A percentile compares a stretch with the other conserved stretches of the same genome.
These are phyloP conservation scores for Diachasma alloeum DNA, from an alignment of 1,140 invertebrate species.

Conservation along the genomic window DNA sequence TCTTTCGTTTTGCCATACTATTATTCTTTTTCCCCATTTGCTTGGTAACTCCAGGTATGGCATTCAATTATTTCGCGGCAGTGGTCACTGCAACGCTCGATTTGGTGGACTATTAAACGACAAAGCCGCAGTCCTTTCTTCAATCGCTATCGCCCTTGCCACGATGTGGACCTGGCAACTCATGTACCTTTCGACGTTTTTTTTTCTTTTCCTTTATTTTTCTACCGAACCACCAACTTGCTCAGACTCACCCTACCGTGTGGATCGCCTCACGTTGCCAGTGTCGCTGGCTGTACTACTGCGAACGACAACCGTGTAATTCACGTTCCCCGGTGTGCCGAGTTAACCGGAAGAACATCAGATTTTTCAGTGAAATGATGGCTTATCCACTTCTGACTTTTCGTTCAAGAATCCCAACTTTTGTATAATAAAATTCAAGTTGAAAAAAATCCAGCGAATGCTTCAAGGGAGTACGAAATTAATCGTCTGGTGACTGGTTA, in stretches of 20 bases:
- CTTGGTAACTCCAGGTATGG: neutral
- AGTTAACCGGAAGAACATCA: slow-evolving; percentile 49
- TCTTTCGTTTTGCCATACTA: neutral
- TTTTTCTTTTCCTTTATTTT: neutral
- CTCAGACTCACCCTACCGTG: slow-evolving; percentile 1
- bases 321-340: slow-evolving; percentile 52
- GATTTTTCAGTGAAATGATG: slow-evolving; percentile 12
- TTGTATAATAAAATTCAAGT: neutral
- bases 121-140: slow-evolving; percentile 17
- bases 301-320: slow-evolving; percentile 62
- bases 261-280: neutral
- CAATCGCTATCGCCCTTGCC: neutral
- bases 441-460: too few relatives aligned
- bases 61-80: slow-evolving; percentile 33
- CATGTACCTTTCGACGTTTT: neutral
- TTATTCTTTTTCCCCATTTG: neutral
- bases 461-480: too few relatives aligned
- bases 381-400: slow-evolving; percentile 6
- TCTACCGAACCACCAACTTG: neutral
- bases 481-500: too few relatives aligned
- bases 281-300: slow-evolving; percentile 35
- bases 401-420: neutral
- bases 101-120: slow-evolving; percentile 37
- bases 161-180: neutral
- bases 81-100: slow-evolving; percentile 34